A percentile compares a stretch with the other conserved stretches of the same genome.
Evolutionary conservation across 2,888 invertebrate genomes (phyloP).

Genomic region (Julus scanicus): DNA sequence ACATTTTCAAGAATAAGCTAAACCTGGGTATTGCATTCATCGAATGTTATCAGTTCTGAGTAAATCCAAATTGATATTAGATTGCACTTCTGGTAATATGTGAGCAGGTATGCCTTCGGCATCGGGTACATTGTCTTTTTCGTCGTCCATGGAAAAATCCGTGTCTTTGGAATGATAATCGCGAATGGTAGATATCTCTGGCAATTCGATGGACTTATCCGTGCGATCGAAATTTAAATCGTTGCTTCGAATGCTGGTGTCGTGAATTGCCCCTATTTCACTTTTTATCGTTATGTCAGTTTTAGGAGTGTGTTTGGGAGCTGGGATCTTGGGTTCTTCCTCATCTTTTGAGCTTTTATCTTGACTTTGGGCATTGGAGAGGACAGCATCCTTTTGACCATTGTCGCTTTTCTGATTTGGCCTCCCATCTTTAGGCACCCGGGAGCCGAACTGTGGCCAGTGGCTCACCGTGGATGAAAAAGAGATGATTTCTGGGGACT

Average conservation of each 20-base stretch:
- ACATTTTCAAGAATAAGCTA: too few species aligned
- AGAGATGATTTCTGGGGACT: not conserved
- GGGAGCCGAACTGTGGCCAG: not conserved
- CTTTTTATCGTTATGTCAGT: conserved; percentile 30
- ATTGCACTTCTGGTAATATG: conserved; percentile 51
- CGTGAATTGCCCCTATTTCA: not conserved
- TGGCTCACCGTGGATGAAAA: not conserved
- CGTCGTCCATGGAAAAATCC: not conserved
- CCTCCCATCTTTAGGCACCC: not conserved
- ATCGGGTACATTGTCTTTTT: conserved; percentile 48
- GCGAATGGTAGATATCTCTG: not conserved
- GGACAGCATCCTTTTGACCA: not conserved
- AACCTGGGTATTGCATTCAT: too few species aligned
- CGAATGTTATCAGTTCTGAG: conserved; percentile 26
- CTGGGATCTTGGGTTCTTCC: not conserved
- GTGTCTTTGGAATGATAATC: conserved; percentile 21
- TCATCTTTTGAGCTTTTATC: not conserved
- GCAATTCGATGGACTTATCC: not conserved
- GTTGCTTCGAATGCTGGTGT: not conserved
- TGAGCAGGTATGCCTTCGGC: conserved; percentile 52
- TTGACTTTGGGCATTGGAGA: not conserved
- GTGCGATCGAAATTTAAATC: not conserved
- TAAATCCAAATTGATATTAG: conserved; percentile 53
- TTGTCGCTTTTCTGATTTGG: not conserved
- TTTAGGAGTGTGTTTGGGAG: not conserved